Base-by-base conservation (phyloP, 2,113 vertebrate species). In the Nannobrachium achirus region DNA sequence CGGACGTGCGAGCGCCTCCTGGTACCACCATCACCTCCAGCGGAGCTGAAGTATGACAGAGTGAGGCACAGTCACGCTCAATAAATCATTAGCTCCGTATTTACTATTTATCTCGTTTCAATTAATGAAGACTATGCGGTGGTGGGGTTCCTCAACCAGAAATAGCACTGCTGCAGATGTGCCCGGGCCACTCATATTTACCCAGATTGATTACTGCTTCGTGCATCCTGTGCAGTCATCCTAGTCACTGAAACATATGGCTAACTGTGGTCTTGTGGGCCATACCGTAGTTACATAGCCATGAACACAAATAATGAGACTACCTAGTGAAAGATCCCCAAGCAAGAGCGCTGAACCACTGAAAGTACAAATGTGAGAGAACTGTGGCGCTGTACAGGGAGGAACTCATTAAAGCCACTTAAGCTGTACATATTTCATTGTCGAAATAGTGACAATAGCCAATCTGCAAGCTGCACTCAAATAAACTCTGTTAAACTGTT, bases 351-450 rank as follows among this genome's bases (percentile, higher is more conserved):
- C 69, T 33, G 78, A 76, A 76, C 45, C 71, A 61, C 59, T 72
- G 60, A 55, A 56, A 70, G 50, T 86, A 80, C 73, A 84, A 82
- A 79, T 75, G 79, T 68, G 56, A 69, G 52, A 71, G 74, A 84
- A 71, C 57, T 5, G 25, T 33, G 25, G 25, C 6, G 25, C 25
- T 33, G 25, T 33, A 33, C 25, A 33, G 25, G 25, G 25, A 33
- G 6, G 1, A 33, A 33, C 25, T 33, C 25, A 33, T 33, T 33
- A 33, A 33, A 3, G 6, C 25, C 25, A 33, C 25, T 33, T 33
- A 33, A 33, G 25, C 25, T 33, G 25, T 33, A 33, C 25, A 33
- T 33, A 33, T 33, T 33, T 33, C 25, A 33, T 33, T 33, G 25
- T 33, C 25, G 25, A 33, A n/a, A 33, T 33, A 5, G 25, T 5